Base-by-base conservation (phyloP, 1,140 invertebrate species). In the Drosophila mojavensis region DNA sequence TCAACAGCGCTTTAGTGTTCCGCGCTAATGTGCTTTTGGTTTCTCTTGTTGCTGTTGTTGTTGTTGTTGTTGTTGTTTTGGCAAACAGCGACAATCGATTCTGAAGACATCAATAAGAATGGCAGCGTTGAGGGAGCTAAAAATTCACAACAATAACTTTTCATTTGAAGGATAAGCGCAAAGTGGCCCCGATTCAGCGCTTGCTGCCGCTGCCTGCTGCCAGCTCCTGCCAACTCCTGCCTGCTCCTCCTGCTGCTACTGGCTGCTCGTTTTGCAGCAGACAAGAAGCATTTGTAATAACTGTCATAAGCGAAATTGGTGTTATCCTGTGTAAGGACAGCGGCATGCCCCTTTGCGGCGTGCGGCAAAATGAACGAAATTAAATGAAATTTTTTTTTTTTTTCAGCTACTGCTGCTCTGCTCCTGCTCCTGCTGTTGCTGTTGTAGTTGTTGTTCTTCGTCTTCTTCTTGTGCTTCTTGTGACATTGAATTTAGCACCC, bases 241-340 rank as follows among this genome's bases (percentile, higher is more conserved):
- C 77, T 84, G 78, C 62, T 78, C 5, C 43, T 51, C 33, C 48
- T 15, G 53, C 36, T 50, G 41, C 43, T 50, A 28, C 41, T 15
- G 60, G 78, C 77, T 84, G 78, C 62, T 78, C 75, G 70, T 66
- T 81, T 85, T 50, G 75, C 62, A 30, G 63, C 67, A 75, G 81
- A 71, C 83, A 81, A 88, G 71, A 54, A 86, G 68, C 79, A 70
- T 86, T 85, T 86, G 79, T 88, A 88, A 86, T 86, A 88, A 88
- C 83, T 82, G 82, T 88, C 82, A 88, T 86, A 86, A 86, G 79
- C 83, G 65, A 86, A 82, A 86, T 86, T 82, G 83, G 67, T 74
- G 83, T 74, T 79, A 88, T 82, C 72, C 83, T 88, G 76, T 63
- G 78, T 55, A 65, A 75, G 75, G 75, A 78, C 65, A 84, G 54